Evolutionary conservation across 2,113 vertebrate species (phyloP), one percentile per base, ranked within the genome.

Genomic region (Danionella cerebrum): DNA sequence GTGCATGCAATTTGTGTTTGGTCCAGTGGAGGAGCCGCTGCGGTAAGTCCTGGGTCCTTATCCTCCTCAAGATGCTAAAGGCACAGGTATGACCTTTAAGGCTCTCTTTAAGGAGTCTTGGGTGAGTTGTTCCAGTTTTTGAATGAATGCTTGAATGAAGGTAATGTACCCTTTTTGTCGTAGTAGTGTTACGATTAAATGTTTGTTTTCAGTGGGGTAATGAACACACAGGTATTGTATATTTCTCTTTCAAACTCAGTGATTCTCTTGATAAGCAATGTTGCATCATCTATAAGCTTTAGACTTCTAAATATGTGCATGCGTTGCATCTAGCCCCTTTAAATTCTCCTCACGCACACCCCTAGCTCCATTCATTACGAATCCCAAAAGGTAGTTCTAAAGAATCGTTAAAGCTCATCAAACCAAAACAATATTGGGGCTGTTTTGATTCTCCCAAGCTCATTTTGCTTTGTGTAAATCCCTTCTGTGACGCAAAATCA

Each of bases 1-100:
- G 74, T 86, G 86, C 85, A 87, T 88, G 87, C 78, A 82, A 42
- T 84, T 70, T 87, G 81, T 84, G 36, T 74, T 82, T 82, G 84
- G 80, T 77, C 79, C 54, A 75, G 79, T 72, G 82, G 80, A 78
- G 70, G 77, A 78, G 75, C 76, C 82, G 72, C 80, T 66, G 65
- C 73, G 89, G 89, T 90, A 89, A 89, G 89, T 90, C 73, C 57
- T 75, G 80, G 84, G 87, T 73, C 70, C 70, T 74, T 75, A 67
- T 83, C 80, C 65, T 83, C 79, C 80, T 79, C 79, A 78, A 71
- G 78, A 84, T 82, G 52, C 80, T 78, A 83, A 76, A 83, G 81
- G 38, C 72, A 67, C 84, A 90, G 88, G 88, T 90, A 89, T 86
- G 89, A 84, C 68, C 12, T 63, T 45, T 27, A 24, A 75, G 57